Conservation (phyloP, 2,113 vertebrate species). For the Centropristis striata region DNA sequence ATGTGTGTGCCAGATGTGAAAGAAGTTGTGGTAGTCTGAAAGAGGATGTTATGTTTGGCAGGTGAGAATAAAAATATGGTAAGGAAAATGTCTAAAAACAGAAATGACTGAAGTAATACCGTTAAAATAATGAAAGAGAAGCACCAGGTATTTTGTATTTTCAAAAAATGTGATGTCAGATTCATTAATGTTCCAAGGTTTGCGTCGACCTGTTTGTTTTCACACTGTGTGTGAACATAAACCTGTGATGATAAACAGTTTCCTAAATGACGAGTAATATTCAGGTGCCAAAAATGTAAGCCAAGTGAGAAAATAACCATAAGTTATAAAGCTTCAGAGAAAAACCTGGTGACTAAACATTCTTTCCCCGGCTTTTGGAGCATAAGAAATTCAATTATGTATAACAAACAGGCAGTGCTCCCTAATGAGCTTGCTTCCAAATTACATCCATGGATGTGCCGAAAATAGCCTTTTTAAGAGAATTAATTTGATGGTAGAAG, state of each 20-base stretch:
- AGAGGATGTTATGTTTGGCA: background rate
- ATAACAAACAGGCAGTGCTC: constrained; percentile 45
- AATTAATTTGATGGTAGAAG: constrained; percentile 31
- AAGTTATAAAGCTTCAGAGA: background rate
- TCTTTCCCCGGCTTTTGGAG: constrained; percentile 11
- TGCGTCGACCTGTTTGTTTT: background rate
- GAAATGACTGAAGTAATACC: background rate
- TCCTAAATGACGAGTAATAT: background rate
- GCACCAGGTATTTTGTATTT: background rate
- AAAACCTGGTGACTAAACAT: constrained; percentile 4
- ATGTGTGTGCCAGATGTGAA: background rate
- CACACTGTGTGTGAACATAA: background rate
- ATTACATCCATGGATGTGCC: constrained; percentile 20
- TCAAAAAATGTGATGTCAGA: background rate
- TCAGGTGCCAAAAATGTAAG: background rate
- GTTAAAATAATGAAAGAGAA: background rate
- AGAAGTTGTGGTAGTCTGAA: no score
- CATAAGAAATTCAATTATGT: constrained; percentile 40
- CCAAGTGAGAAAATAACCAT: background rate
- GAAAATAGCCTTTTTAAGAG: constrained; percentile 36
- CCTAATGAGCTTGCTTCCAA: constrained; percentile 33
- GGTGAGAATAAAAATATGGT: background rate
- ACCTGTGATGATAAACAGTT: background rate
- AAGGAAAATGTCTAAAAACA: background rate
- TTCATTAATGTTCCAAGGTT: background rate